These are phyloP conservation scores for Drusus annulatus DNA, from an alignment of 1,140 invertebrate genomes.

Conservation along the genomic window DNA sequence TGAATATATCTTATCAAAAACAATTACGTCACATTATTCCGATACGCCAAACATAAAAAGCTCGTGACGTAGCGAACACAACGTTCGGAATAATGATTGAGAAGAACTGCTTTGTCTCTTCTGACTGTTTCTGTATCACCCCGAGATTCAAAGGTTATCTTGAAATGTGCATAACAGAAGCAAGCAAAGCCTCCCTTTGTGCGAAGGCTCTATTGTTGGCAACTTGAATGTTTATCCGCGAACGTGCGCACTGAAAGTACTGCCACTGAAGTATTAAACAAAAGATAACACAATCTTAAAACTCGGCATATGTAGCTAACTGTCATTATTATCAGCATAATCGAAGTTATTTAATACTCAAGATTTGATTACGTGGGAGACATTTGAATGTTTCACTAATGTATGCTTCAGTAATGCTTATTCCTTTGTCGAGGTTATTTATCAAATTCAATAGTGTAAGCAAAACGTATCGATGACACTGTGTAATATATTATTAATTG, in stretches of 20 bases:
- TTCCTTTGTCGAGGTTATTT: too few species aligned
- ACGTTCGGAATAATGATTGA: constrained; percentile 11
- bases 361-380: too few species aligned
- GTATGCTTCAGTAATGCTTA: too few species aligned
- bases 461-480: too few species aligned
- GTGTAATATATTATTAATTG: too few species aligned
- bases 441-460: too few species aligned
- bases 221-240: neutral
- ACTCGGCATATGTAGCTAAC: neutral
- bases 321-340: too few species aligned
- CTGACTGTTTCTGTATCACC: constrained; percentile 11
- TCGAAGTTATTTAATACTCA: too few species aligned
- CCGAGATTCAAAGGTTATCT: constrained; percentile 29
- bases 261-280: neutral
- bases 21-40: too few species aligned
- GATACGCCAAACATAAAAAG: too few species aligned
- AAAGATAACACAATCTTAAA: constrained; percentile 13
- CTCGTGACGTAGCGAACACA: neutral
- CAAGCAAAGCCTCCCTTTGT: constrained; percentile 27
- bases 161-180: constrained; percentile 35
- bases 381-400: too few species aligned
- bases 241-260: constrained; percentile 7
- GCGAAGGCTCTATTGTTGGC: constrained; percentile 23
- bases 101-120: constrained; percentile 7
- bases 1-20: too few species aligned